Percentiles rank a stretch among this genome's conserved stretches.
Evolutionary conservation across 2,888 invertebrate species (phyloP).

Genomic region (Andrena praecox): DNA sequence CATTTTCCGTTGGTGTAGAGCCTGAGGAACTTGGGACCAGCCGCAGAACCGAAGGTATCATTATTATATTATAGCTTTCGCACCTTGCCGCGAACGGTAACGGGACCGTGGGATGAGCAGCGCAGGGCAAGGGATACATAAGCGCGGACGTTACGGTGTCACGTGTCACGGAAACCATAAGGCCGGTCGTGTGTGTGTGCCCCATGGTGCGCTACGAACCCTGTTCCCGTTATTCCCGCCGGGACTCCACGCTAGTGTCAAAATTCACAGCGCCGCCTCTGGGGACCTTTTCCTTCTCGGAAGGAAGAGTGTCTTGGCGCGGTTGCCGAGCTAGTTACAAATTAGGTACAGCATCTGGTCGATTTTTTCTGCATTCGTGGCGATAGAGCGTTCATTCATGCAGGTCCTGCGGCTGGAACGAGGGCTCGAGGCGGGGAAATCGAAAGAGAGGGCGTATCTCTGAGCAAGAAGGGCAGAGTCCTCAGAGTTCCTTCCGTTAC

Average conservation of each 20-base stretch:
- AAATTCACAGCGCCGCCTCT: constrained; percentile 61
- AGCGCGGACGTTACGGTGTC: constrained; percentile 65
- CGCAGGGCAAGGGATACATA: constrained; percentile 65
- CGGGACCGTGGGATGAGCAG: constrained; percentile 64
- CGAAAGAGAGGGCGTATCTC: too few relatives aligned
- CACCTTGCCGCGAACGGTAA: constrained; percentile 63
- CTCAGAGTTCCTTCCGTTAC: too few relatives aligned
- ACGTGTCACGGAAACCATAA: constrained; percentile 72
- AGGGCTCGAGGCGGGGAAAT: too few relatives aligned
- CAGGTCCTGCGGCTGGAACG: background rate
- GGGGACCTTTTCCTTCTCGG: constrained; percentile 32
- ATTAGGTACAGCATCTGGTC: constrained; percentile 30
- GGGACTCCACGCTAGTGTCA: constrained; percentile 49
- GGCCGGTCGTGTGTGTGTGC: constrained; percentile 37
- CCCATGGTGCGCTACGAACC: constrained; percentile 30
- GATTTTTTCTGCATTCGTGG: background rate
- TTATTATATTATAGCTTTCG: constrained; percentile 57
- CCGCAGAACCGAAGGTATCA: constrained; percentile 55
- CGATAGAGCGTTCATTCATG: background rate
- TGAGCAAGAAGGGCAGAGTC: too few relatives aligned
- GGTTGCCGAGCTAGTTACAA: constrained; percentile 30
- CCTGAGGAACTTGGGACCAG: constrained; percentile 6
- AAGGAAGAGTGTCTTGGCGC: constrained; percentile 3
- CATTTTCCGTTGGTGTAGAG: background rate
- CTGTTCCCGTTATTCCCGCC: constrained; percentile 50